Conservation (phyloP, 2,113 vertebrate species). For the Platysteira castanea region DNA sequence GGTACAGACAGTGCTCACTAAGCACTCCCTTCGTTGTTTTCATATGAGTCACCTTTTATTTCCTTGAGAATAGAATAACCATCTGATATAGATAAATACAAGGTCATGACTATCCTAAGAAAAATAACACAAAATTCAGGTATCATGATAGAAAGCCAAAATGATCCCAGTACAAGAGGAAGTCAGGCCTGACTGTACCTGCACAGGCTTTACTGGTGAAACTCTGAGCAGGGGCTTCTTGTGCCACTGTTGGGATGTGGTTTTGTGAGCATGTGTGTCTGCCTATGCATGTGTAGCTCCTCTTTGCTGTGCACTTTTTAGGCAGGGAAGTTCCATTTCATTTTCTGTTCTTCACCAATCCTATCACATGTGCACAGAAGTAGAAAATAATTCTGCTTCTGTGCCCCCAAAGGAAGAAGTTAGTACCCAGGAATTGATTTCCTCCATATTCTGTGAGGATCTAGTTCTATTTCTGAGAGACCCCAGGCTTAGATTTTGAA, state of each 20-base stretch:
- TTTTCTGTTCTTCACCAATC: neutral
- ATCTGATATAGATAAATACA: neutral
- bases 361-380: neutral
- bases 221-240: neutral
- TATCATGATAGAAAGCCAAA: neutral
- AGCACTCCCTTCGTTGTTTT: neutral
- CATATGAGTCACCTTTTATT: neutral
- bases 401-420: neutral
- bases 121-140: neutral
- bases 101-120: neutral
- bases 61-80: neutral
- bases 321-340: neutral
- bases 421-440: neutral
- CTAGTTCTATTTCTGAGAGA: neutral
- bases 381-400: neutral
- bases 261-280: neutral
- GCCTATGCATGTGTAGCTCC: neutral
- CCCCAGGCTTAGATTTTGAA: neutral
- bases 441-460: neutral
- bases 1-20: neutral
- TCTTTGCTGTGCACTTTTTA: neutral
- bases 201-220: neutral
- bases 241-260: neutral
- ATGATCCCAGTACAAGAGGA: neutral
- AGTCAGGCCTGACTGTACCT: neutral